phyloP scores from a whole-genome alignment of 2,888 invertebrate genomes.

The Caenorhabditis zanzibari region DNA sequence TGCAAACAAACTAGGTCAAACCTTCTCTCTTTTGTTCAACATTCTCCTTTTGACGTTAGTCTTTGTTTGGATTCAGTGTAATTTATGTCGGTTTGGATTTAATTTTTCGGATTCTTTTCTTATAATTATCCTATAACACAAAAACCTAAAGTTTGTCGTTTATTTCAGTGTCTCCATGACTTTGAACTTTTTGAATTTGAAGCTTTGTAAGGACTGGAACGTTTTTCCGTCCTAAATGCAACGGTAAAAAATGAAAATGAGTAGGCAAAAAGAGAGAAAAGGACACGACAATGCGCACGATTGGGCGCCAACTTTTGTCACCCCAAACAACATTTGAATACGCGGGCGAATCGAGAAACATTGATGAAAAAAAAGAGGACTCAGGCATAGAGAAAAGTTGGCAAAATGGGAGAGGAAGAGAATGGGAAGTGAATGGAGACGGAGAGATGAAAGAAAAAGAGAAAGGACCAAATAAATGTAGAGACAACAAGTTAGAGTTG shows the following conservation, averaged over 20 bases:
- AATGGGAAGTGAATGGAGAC: conserved; percentile 22
- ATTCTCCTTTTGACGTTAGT: background rate
- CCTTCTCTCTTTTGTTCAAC: conserved; percentile 23
- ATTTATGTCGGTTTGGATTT: background rate
- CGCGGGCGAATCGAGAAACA: conserved; percentile 38
- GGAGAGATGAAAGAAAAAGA: conserved; percentile 20
- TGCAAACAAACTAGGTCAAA: conserved; percentile 42
- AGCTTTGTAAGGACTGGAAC: background rate
- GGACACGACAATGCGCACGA: conserved; percentile 11
- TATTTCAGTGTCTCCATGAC: background rate
- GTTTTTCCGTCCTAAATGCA: background rate
- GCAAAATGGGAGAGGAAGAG: conserved; percentile 2
- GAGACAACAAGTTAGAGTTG: conserved; percentile 44
- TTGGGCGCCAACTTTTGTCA: conserved; percentile 28
- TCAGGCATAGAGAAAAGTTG: conserved; percentile 17
- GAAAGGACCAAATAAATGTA: conserved; percentile 37
- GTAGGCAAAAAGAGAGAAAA: conserved; percentile 10
- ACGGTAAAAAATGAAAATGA: conserved; percentile 7
- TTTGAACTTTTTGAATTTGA: background rate
- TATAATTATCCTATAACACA: no score
- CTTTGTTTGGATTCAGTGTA: background rate
- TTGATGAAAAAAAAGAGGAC: conserved; percentile 10
- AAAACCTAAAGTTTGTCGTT: no score
- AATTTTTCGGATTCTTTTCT: background rate
- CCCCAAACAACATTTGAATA: conserved; percentile 62